Base-by-base conservation (phyloP, 2,797 vertebrate genomes). In the Alectoris magna region DNA sequence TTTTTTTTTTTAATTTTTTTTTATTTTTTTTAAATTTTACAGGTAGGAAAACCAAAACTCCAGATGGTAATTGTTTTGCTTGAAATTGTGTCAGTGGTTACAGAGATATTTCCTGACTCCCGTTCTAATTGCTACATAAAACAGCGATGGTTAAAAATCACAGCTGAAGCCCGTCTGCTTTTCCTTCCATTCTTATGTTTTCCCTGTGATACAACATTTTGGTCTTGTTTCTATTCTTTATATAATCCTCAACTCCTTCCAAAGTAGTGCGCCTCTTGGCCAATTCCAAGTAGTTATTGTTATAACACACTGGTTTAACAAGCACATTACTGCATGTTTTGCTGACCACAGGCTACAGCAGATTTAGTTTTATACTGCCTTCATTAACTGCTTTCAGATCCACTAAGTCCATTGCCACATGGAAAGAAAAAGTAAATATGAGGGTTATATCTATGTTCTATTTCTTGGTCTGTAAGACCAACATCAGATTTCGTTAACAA, bases 301-400 rank as follows among this genome's bases (percentile, higher is more conserved):
- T 12, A 72, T 60, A 66, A 36, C 38, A 44, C 13, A 10, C 38
- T 66, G 62, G 21, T 77, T 93, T 93, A 90, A 87, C 41, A 69
- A 85, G 29, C 11, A 3, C 17, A 59, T 85, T 82, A 58, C 41
- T 53, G 46, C 31, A 48, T 80, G 82, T 88, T 72, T 91, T 69
- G n/a, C 71, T 90, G 41, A 82, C 48, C 64, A 76, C 48, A 94
- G 56, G 34, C 23, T 77, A 62, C 29, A 51, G 64, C 49, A 90
- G 36, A 55, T 74, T 58, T 58, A 67, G 14, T 64, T 74, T 90
- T 66, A 71, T n/a, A 27, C 10, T 62, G n/a, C 10, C 88, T 88
- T 71, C 56, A 62, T 77, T 74, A 90, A 72, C 58, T 87, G 39
- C 29, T 89, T 95, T 85, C 76, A 91, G 66, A 84, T 48, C 11